phyloP scores from a whole-genome alignment of 2,888 invertebrate species.

The Trachelus tabidus region DNA sequence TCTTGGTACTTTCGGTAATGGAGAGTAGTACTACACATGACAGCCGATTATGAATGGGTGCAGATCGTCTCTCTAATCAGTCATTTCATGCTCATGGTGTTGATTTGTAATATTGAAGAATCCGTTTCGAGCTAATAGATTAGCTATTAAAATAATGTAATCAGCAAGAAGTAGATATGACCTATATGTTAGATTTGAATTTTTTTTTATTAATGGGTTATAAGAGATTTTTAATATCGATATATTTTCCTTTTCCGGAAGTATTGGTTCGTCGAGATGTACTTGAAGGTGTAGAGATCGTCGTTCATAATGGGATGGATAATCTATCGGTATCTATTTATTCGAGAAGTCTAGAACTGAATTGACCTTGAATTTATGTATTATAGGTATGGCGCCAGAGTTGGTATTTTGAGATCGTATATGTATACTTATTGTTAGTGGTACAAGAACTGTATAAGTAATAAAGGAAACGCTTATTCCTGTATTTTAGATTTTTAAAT shows the following conservation, averaged over 20 bases:
- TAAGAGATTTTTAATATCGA: neutral
- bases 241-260: slow-evolving; percentile 35
- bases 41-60: slow-evolving; percentile 37
- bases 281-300: neutral
- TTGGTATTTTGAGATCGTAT: neutral
- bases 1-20: slow-evolving; percentile 14
- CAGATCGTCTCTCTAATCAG: slow-evolving; percentile 12
- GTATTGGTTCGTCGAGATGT: neutral
- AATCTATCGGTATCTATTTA: slow-evolving; percentile 17
- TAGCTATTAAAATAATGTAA: neutral
- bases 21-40: slow-evolving; percentile 2
- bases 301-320: neutral
- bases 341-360: slow-evolving; percentile 36
- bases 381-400: neutral
- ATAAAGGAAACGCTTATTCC: neutral
- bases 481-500: neutral
- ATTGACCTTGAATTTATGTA: slow-evolving; percentile 35
- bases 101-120: neutral
- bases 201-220: neutral
- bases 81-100: neutral
- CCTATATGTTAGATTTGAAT: neutral
- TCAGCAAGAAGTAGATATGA: neutral
- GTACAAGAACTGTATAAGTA: neutral
- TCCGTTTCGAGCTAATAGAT: neutral
- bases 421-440: neutral